A percentile compares a stretch with the other conserved stretches of the same genome.
Conservation (phyloP, 2,888 invertebrate species). For the Drosophila leonis region DNA sequence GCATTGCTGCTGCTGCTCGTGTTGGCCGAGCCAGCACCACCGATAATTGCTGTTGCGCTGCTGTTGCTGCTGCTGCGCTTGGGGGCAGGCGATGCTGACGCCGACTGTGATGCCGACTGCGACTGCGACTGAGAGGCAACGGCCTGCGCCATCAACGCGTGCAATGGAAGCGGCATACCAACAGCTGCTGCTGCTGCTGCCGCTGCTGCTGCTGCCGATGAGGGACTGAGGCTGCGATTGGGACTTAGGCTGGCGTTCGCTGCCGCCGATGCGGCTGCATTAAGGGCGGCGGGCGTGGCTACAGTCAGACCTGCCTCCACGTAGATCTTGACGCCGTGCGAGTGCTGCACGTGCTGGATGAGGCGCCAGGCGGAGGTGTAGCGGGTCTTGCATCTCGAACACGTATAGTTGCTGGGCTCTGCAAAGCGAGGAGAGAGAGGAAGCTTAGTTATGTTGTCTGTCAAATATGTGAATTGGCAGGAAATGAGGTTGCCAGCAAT, state of each 20-base stretch:
- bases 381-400: conserved; percentile 96
- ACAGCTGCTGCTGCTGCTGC: conserved; percentile 56
- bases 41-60: conserved; percentile 41
- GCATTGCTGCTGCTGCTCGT: conserved; percentile 50
- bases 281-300: conserved; percentile 71
- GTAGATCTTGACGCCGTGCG: conserved; percentile 97
- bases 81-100: conserved; percentile 41
- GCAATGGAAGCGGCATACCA: conserved; percentile 47
- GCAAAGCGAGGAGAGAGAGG: conserved; percentile 76
- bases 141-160: conserved; percentile 62
- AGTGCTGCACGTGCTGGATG: conserved; percentile 97
- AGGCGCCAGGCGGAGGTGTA: conserved; percentile 97
- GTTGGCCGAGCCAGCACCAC: conserved; percentile 39
- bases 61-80: conserved; percentile 54
- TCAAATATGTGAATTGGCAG: conserved; percentile 57
- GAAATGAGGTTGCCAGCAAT: conserved; percentile 59
- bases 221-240: conserved; percentile 47
- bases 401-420: conserved; percentile 98
- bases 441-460: conserved; percentile 51
- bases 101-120: conserved; percentile 45
- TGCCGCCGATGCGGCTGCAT: conserved; percentile 60
- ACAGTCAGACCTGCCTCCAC: conserved; percentile 87
- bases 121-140: conserved; percentile 52
- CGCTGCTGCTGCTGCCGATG: conserved; percentile 43
- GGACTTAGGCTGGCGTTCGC: conserved; percentile 45